Base-by-base conservation (phyloP, 2,888 invertebrate species). In the Macrosiphum euphorbiae region DNA sequence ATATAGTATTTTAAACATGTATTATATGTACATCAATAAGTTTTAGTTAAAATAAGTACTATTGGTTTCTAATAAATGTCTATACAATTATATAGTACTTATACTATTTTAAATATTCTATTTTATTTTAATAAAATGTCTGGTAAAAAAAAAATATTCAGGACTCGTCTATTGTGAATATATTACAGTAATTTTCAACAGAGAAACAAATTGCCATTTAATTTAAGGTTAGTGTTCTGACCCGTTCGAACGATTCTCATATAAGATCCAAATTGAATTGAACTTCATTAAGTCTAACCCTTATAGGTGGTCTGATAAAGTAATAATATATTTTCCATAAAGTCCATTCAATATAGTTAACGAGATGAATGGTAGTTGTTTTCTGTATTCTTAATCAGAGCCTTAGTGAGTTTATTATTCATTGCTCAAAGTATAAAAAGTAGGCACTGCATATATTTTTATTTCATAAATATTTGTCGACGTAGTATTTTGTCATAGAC, bases 261-360 rank as follows among this genome's bases (percentile, higher is more conserved):
- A 84, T 91, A 16, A 20, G 58, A 58, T 58, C 58, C 85, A 55
- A 44, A 86, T 91, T 55, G 24, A 91, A 91, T 91, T 86, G 85
- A 91, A 85, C 91, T 55, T 58, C 91, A 44, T 91, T 91, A 44
- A 85, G 58, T 44, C 47, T 35, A 20, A 90, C 61, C 89, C 55
- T 55, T 55, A 55, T 41, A n/a, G 90, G 61, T 89, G 28, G 20
- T 41, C 44, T 7, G n/a, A 1, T 41, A 26, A 44, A 20, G 26
- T 89, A 90, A 47, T 90, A 61, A 90, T 86, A 28, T 86, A 58
- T 61, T n/a, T 50, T 89, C 35, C 35, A 78, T 35, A 41, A 58
- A 44, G 58, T 44, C 20, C n/a, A 47, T 90, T 90, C 61, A 10
- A 67, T 20, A 47, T 90, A n/a, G 61, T 67, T 90, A 47, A 90